Base-by-base conservation (phyloP, 2,888 invertebrate species). In the Pinctada fucata region DNA sequence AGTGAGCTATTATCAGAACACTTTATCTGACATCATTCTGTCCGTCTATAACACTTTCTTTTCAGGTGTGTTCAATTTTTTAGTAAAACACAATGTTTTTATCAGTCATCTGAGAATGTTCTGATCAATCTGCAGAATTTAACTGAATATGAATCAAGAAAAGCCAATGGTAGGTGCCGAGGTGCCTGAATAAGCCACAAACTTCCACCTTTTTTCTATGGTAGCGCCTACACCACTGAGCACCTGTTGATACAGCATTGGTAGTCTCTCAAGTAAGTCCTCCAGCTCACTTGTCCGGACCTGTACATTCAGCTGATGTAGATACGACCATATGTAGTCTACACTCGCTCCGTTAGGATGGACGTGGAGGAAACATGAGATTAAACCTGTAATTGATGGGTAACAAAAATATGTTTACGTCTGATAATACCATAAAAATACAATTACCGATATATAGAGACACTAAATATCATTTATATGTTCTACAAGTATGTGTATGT, bases 301-400 rank as follows among this genome's bases (percentile, higher is more conserved):
- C 85, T 94, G 94, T 2, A 96, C 94, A 88, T 96, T 95, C 84
- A 97, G 93, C 90, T 96, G 96, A 88, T 96, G 96, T 47, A 98
- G 95, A 93, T 97, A 98, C 6, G 96, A 97, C 94, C 96, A 96
- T 83, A 98, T 95, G 93, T 97, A 97, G 91, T 97, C 97, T 2
- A 97, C 94, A 79, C 96, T 96, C 1, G 97, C 97, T 70, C 98
- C 98, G 90, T 96, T 96, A 0, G 98, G 98, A 93, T 98, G 98
- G 64, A 98, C 96, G 93, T 97, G 95, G 75, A 98, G 94, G 93
- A 97, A 98, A 5, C 97, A 96, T 3, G 97, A 96, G 88, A 97
- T 95, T 78, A 98, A 94, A 88, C 95, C 95, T 93, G 88, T 10
- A 72, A 68, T 72, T 31, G 31, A 31, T 31, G 31, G 31, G 50